phyloP scores from a whole-genome alignment of 2,888 invertebrate genomes.

The Lasioglossum leucozonium region DNA sequence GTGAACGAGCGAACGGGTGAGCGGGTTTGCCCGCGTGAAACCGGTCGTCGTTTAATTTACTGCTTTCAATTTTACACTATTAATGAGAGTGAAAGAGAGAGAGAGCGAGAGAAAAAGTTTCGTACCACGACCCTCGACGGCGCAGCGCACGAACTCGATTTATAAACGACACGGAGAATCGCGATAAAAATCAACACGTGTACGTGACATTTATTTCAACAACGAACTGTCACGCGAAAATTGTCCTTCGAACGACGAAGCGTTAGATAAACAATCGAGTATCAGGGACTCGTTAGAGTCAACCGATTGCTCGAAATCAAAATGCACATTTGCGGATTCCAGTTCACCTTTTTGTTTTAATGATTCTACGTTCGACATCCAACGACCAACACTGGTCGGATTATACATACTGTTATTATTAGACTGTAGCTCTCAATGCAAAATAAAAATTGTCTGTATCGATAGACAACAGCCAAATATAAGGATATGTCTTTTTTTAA shows the following conservation, averaged over 20 bases:
- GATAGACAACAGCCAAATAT: too few species aligned
- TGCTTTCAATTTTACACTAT: conserved; percentile 54
- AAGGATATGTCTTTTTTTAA: too few species aligned
- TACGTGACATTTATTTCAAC: conserved; percentile 47
- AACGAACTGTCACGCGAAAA: conserved; percentile 27
- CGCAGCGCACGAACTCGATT: conserved; percentile 3
- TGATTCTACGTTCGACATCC: background rate
- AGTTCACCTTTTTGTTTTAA: background rate
- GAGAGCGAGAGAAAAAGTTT: conserved; percentile 5
- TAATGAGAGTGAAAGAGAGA: conserved; percentile 26
- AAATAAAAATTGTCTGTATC: too few species aligned
- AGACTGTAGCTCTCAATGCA: too few species aligned
- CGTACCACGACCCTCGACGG: background rate
- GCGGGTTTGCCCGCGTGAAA: conserved; percentile 12
- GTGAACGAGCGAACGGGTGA: conserved; percentile 27
- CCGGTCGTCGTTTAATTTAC: conserved; percentile 41
- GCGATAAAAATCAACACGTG: conserved; percentile 41
- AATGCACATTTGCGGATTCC: background rate
- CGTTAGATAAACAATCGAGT: conserved; percentile 16
- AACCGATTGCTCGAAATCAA: background rate
- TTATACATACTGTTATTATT: too few species aligned
- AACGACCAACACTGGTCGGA: too few species aligned
- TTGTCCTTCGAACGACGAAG: conserved; percentile 26
- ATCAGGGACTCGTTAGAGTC: background rate
- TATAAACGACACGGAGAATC: conserved; percentile 27